Base-by-base conservation (phyloP, 1,140 invertebrate species). In the Phthorimaea operculella region DNA sequence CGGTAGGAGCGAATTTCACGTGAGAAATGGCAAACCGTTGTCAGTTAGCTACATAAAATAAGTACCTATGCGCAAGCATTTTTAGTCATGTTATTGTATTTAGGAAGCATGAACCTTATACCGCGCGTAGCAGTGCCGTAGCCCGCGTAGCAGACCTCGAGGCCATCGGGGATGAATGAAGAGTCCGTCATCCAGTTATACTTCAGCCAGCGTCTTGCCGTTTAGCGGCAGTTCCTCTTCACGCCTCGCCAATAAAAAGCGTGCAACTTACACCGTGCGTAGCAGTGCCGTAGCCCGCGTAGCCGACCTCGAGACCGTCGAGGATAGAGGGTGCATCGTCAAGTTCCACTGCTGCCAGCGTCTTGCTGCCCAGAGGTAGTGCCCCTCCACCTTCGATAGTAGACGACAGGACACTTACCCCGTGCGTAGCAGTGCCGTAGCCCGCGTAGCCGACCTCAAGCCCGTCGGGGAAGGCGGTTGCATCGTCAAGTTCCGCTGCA, bases 221-320 rank as follows among this genome's bases (percentile, higher is more conserved):
- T 84, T 63, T 21, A 84, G 49, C 1, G 66, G 63, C 16, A 84
- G 57, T 2, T 76, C 74, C 11, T 71, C 57, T n/a, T n/a, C n/a
- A n/a, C n/a, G 21, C 21, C 21, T 2, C 21, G 21, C 21, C 21
- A 2, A 28, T 4, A 28, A 6, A 6, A 28, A 28, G 21, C 2
- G 21, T 6, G 21, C 2, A 28, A 71, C 70, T 60, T 42, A 83
- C 80, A 49, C 78, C 78, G 42, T 81, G 76, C 33, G 66, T 57
- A 14, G 72, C 71, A 12, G 81, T 71, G 17, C 81, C 81, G 52
- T 69, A 84, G 1, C 79, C 79, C 0, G 67, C 81, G 56, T 75
- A 82, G 15, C 64, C 76, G 14, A 73, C 81, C 12, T 64, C 48
- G 5, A 66, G 60, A 0, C 67, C 67, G 0, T 54, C 51, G 0